Evolutionary conservation across 2,797 vertebrate genomes (phyloP).

Genomic region (Malacoraja senta): DNA sequence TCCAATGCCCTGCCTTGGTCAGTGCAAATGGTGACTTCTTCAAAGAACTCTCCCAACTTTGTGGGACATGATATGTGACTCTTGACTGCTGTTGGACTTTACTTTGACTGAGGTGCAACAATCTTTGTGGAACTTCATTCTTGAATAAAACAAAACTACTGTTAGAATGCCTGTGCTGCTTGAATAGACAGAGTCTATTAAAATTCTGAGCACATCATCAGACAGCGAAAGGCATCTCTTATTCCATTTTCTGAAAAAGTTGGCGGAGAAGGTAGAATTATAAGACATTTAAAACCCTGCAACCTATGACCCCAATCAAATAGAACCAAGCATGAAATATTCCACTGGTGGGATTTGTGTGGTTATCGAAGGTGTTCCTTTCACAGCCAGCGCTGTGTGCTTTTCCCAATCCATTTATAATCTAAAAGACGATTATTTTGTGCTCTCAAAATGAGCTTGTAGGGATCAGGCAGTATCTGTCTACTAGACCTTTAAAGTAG

Average conservation of each 20-base stretch:
- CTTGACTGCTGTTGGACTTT: not conserved
- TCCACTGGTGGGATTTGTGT: not conserved
- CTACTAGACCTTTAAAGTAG: slow-evolving; percentile 58
- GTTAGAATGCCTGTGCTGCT: not conserved
- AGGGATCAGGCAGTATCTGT: slow-evolving; percentile 53
- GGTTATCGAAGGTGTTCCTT: not conserved
- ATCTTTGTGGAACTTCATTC: slow-evolving; percentile 38
- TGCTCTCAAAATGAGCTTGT: slow-evolving; percentile 27
- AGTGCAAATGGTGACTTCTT: too few species aligned
- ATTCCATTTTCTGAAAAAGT: not conserved
- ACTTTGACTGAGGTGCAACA: slow-evolving; percentile 17
- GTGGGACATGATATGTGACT: too few species aligned
- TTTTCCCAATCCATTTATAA: slow-evolving; percentile 15
- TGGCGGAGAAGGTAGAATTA: not conserved
- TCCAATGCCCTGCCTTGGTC: too few species aligned
- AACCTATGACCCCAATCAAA: slow-evolving; percentile 25
- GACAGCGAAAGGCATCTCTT: not conserved
- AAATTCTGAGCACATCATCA: not conserved
- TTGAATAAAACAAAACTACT: not conserved
- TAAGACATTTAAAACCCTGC: slow-evolving; percentile 14
- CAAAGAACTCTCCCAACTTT: too few species aligned
- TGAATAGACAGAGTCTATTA: not conserved
- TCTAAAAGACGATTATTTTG: not conserved
- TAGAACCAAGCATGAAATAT: not conserved
- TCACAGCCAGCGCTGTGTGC: not conserved